Evolutionary conservation across 2,797 vertebrate genomes (phyloP), one percentile per base, ranked within the genome.

Genomic region (Sternotherus odoratus): DNA sequence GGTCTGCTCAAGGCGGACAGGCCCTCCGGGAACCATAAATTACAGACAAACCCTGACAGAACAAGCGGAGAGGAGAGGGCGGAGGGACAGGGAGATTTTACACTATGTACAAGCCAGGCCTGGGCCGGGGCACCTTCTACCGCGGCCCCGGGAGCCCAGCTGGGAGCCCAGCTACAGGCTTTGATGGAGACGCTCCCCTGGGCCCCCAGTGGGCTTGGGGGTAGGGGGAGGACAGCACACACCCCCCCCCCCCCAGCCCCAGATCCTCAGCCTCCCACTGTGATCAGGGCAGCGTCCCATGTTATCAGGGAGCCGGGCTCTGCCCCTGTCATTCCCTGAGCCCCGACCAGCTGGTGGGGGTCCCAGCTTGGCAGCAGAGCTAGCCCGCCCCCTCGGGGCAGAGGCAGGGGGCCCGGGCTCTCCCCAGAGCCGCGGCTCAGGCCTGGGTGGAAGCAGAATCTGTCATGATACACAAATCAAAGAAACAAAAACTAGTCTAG

Each of bases 31-130:
- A 95, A 94, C 91, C 94, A 97, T 97, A 97, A 97, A 94, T 97
- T 96, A 97, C 10, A 79, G 92, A 89, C 36, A 5, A 92, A 83
- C 74, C 88, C 0, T 1, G 82, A 36, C 0, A 0, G 88, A 57
- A 15, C 1, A 83, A 69, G 49, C 0, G 1, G 50, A 80, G 12
- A 2, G 80, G 84, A 85, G 0, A 10, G 78, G 81, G 87, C 0
- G 3, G 90, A 63, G 39, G 11, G n/a, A 11, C 33, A 4, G 13
- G 57, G 46, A 9, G 81, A 95, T 92, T 97, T 95, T 97, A 97
- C 96, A 97, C 50, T 97, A 96, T 97, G 83, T 97, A 97, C 95
- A 97, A 69, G 8, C 28, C 0, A 23, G 92, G 82, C 79, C 5
- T 0, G 2, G 28, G 82, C 90, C 83, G 0, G 66, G 85, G 81